Conservation (phyloP, 2,113 vertebrate genomes). For the Monopterus albus region DNA sequence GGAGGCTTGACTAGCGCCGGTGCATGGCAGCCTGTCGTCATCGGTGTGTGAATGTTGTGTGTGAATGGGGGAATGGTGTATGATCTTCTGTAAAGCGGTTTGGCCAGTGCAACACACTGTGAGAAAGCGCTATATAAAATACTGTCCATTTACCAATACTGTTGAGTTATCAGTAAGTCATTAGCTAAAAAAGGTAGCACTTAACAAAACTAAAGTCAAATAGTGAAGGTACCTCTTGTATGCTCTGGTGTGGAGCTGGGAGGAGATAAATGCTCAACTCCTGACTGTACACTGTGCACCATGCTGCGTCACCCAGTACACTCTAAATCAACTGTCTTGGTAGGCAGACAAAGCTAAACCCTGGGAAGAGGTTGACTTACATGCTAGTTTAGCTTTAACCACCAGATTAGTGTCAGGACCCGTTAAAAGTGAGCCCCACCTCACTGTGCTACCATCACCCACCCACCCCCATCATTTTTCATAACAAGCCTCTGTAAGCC, state of each 20-base stretch:
- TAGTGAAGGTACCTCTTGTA: constrained; percentile 18
- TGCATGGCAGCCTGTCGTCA: no score
- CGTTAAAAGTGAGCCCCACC: constrained; percentile 61
- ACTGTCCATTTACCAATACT: no score
- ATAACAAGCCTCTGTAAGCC: constrained; percentile 33
- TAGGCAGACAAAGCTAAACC: constrained; percentile 47
- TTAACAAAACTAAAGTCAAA: not conserved
- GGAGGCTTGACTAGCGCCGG: no score
- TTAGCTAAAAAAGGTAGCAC: not conserved
- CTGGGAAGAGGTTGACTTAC: constrained; percentile 51
- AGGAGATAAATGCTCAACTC: constrained; percentile 22
- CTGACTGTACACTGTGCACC: constrained; percentile 50
- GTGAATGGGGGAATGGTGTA: no score
- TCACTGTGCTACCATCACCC: not conserved
- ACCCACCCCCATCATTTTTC: constrained; percentile 5
- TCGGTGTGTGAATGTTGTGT: no score
- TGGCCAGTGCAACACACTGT: no score
- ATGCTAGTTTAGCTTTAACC: constrained; percentile 32
- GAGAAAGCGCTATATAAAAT: no score
- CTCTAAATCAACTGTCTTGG: constrained; percentile 43
- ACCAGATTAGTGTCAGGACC: constrained; percentile 64
- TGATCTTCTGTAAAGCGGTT: no score
- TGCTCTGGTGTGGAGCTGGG: not conserved
- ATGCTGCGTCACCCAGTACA: constrained; percentile 49
- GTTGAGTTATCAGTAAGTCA: no score